Evolutionary conservation across 2,113 vertebrate species (phyloP), one percentile per base, ranked within the genome.

Genomic region (Pseudolaguvia tuberculata): DNA sequence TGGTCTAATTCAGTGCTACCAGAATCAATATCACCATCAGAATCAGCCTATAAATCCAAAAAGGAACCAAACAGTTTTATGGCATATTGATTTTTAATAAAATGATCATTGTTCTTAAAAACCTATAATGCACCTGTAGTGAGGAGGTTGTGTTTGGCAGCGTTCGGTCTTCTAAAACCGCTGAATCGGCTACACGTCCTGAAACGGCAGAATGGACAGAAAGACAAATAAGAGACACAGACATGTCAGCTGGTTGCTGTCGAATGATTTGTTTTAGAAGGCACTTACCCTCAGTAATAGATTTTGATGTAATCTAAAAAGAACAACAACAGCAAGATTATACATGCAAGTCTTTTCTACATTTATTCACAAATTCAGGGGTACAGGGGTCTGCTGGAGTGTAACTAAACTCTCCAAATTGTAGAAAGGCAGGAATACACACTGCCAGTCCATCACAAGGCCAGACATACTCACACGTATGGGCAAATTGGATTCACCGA

Each of bases 21-120:
- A 21, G 89, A 90, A 75, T 91, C 86, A 4, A 75, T 84, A 76
- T 92, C 88, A 70, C 59, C 35, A 9, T 85, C 81, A 9, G 81
- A 81, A 35, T 84, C 78, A 18, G 72, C 57, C 76, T 78, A 73
- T 25, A 55, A 12, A 68, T 15, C 72, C 31, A 39, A 67, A 47
- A 58, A 39, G 23, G n/a, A 56, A 45, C 42, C 17, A 70, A 59
- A 25, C 12, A 14, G 4, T 15, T 63, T 4, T 29, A 52, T 8
- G 39, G 57, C 13, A 63, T 39, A 23, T 42, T 14, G 18, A 70
- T 42, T 35, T 4, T 35, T 48, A n/a, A 1, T 47, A 17, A 21
- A 35, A 63, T 12, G 31, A 35, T 35, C 31, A 35, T 48, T 7
- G 7, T 42, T 39, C 12, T 21, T 63, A 15, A 45, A 23, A 45